A percentile compares a stretch with the other conserved stretches of the same genome.
These are phyloP conservation scores for Agrilus mali DNA, from an alignment of 2,888 invertebrate species.

Conservation along the genomic window DNA sequence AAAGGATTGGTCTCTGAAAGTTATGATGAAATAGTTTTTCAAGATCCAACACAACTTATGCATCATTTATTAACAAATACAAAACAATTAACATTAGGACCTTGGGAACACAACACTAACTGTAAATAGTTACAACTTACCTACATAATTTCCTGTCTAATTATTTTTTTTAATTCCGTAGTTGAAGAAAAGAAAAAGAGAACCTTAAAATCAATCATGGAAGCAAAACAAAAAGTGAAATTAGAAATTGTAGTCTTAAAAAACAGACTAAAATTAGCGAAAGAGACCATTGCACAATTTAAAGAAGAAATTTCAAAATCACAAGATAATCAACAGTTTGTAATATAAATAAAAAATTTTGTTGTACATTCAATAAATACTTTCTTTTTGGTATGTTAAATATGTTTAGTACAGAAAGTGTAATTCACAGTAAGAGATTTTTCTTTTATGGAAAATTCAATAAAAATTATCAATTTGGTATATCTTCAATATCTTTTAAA, in stretches of 20 bases:
- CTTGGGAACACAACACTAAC: conserved; percentile 78
- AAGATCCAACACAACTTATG: conserved; percentile 83
- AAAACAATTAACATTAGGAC: conserved; percentile 57
- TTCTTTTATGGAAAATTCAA: too few relatives aligned
- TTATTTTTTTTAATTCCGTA: conserved; percentile 31
- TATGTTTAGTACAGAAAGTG: too few relatives aligned
- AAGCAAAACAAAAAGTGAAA: conserved; percentile 70
- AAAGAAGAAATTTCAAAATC: conserved; percentile 58
- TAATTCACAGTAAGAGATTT: too few relatives aligned
- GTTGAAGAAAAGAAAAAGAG: conserved; percentile 83
- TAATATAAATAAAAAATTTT: conserved; percentile 10
- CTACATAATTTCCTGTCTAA: not conserved
- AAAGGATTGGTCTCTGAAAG: conserved; percentile 79
- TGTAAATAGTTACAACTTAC: conserved; percentile 45
- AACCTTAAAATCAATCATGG: conserved; percentile 61
- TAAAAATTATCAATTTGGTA: too few relatives aligned
- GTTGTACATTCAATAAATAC: conserved; percentile 2
- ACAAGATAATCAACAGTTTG: conserved; percentile 25
- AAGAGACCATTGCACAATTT: conserved; percentile 73
- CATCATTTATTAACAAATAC: conserved; percentile 72
- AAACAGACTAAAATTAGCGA: conserved; percentile 70
- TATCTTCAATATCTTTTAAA: too few relatives aligned
- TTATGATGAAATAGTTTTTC: conserved; percentile 92
- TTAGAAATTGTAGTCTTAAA: conserved; percentile 73
- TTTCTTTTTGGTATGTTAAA: not conserved